A percentile compares a stretch with the other conserved stretches of the same genome.
Evolutionary conservation across 1,140 invertebrate species (phyloP).

Genomic region (Dinoponera quadriceps): DNA sequence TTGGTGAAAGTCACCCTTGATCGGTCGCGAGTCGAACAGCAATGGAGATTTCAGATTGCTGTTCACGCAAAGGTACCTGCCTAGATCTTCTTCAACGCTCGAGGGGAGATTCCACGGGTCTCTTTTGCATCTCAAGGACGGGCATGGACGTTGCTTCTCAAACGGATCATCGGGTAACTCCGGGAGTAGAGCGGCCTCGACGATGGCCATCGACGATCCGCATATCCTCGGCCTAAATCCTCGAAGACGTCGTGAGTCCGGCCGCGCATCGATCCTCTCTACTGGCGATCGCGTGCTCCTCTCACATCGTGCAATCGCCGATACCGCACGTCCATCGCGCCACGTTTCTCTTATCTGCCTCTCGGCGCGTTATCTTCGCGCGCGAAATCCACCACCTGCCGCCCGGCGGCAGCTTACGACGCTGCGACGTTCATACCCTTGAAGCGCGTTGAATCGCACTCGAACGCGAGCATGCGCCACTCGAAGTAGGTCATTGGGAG

Average conservation of each 20-base stretch:
- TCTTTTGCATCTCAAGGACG: constrained; percentile 1
- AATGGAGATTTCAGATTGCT: neutral
- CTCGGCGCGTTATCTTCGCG: constrained; percentile 4
- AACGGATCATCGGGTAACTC: neutral
- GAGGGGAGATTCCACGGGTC: neutral
- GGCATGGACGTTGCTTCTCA: neutral
- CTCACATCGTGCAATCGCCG: too few relatives aligned
- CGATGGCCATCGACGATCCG: neutral
- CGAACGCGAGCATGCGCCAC: constrained; percentile 59
- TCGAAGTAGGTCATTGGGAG: constrained; percentile 65
- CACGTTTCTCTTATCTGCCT: neutral
- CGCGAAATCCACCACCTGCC: constrained; percentile 28
- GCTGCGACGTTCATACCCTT: constrained; percentile 35
- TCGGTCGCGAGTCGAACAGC: neutral
- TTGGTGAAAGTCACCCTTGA: too few relatives aligned
- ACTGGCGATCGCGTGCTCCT: neutral
- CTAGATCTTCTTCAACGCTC: neutral
- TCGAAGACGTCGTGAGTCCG: constrained; percentile 4
- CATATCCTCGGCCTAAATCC: constrained; percentile 17
- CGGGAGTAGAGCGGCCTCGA: neutral
- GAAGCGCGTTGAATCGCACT: constrained; percentile 58
- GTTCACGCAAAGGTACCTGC: neutral
- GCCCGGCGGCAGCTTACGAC: neutral
- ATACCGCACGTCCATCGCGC: too few relatives aligned
- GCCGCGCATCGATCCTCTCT: constrained; percentile 1